phyloP scores from a whole-genome alignment of 2,888 invertebrate genomes.

The Cancer borealis region DNA sequence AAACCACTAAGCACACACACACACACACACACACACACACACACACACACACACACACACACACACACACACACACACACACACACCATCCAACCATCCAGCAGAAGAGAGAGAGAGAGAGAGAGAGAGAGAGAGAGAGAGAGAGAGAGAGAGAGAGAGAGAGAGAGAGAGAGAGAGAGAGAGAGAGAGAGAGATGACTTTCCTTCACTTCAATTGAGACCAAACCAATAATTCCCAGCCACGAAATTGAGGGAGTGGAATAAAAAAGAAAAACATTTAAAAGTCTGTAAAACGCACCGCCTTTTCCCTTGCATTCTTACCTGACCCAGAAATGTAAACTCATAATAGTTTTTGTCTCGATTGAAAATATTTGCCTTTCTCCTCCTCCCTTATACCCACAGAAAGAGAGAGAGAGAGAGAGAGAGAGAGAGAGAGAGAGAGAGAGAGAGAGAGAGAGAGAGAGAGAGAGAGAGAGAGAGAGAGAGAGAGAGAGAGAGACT shows the following conservation, averaged over 20 bases:
- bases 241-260: not conserved
- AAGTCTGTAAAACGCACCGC: not conserved
- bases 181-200: not conserved
- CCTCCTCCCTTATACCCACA: not conserved
- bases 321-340: not conserved
- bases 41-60: not conserved
- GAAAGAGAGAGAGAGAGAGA: conserved; percentile 11
- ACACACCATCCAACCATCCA: no score
- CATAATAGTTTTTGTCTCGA: not conserved
- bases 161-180: no score
- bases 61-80: no score
- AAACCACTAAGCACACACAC: not conserved
- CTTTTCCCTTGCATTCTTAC: not conserved
- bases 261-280: not conserved
- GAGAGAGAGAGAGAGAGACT: conserved; percentile 13
- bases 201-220: not conserved
- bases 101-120: no score
- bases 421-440: conserved; percentile 37
- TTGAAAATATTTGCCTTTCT: not conserved
- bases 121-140: no score
- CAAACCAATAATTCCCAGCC: not conserved
- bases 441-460: conserved; percentile 29
- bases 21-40: conserved; percentile 3
- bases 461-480: conserved; percentile 8
- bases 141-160: no score